Base-by-base conservation (phyloP, 2,113 vertebrate genomes). In the Melanostigma gelatinosum region DNA sequence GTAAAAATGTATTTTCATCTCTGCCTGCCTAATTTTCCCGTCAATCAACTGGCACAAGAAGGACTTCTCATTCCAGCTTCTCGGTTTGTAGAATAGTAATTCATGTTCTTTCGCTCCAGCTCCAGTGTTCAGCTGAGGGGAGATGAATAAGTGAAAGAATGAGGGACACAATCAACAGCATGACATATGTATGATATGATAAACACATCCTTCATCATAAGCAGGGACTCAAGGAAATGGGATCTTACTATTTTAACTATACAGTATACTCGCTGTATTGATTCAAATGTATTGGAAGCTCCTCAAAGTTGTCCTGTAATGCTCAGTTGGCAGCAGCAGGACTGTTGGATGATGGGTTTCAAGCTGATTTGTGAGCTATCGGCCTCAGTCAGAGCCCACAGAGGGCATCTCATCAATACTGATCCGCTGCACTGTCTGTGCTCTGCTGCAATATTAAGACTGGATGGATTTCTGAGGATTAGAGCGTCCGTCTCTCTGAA, bases 341-440 rank as follows among this genome's bases (percentile, higher is more conserved):
- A 77, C 44, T 20, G 38, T 40, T 8, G 5, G 61, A 64, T 80
- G 76, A 64, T 81, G 27, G 27, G 27, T 29, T 29, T 29, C 27
- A 29, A 29, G 27, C 27, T 29, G 27, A 29, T 29, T 29, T 34
- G 34, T 34, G 34, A 50, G 24, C 75, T 65, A 89, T 76, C 85
- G 72, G 16, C 36, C 38, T 62, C 54, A 44, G 54, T 85, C 83
- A 76, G 50, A 79, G 67, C 68, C 62, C 62, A 13, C 50, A 69
- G 69, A 61, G 80, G 50, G 79, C 62, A 8, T 6, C 69, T 85
- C 57, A 55, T 86, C 86, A 72, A 65, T 84, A 75, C 64, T 65
- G 82, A 85, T 83, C 22, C 72, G 68, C 58, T 34, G 48, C 32
- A 10, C 70, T 73, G 38, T 77, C 44, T 66, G 20, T 38, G 32